Evolutionary conservation across 2,113 vertebrate species (phyloP), one percentile per base, ranked within the genome.

Genomic region (Gasterosteus nipponicus): DNA sequence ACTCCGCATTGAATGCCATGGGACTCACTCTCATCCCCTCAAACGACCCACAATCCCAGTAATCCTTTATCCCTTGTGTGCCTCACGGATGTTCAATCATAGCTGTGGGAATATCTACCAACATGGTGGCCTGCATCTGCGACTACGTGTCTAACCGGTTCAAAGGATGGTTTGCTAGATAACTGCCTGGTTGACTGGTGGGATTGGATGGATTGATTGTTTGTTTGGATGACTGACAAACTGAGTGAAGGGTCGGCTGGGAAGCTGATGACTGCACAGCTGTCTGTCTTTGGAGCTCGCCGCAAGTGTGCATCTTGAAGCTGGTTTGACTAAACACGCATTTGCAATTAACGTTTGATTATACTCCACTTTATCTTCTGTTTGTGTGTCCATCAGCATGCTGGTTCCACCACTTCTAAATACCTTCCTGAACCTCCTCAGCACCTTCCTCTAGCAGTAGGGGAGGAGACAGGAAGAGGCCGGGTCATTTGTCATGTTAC

Each of bases 1-100:
- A 83, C 83, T 81, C 73, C 69, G 79, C 73, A 62, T 1, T 72
- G 60, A 77, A 71, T 66, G 70, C 65, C 66, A 78, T 79, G 82
- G 78, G 82, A 67, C 53, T 85, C 78, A 81, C 60, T 68, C 66
- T 49, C 64, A 76, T 71, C 38, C 60, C 41, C 51, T 33, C 33
- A 33, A 33, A 33, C 35, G 5, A 5, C 35, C 35, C 35, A 1
- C 35, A 5, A 66, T 59, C 41, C 49, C 47, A 81, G 9, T 42
- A 60, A 79, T 81, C 29, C 26, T 57, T 60, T 12, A 4, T 41
- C 18, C 22, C 2, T 39, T 31, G 49, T 26, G 39, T 22, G 35
- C 39, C 26, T 69, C 15, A 0, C n/a, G 33, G 54, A 7, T 68
- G 53, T 73, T 54, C 80, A 70, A 76, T 76, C 69, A 53, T 57